phyloP scores from a whole-genome alignment of 1,140 invertebrate species.

The Hylaeus volcanicus region DNA sequence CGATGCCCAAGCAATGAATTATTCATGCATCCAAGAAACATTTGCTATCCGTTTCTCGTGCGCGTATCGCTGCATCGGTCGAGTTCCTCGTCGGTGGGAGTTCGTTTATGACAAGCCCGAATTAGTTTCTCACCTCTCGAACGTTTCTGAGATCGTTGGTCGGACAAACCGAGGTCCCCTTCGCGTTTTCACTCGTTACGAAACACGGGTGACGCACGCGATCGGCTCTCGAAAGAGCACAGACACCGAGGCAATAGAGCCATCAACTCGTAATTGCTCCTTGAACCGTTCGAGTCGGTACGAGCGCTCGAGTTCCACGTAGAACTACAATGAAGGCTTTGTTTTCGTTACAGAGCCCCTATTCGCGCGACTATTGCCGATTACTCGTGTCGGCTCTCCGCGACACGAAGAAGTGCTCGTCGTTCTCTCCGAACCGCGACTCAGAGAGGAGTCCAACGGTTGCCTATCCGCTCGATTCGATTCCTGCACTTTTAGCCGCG shows the following conservation, averaged over 20 bases:
- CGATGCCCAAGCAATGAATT: no score
- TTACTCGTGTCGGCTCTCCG: slow-evolving; percentile 41
- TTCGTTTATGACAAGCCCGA: neutral
- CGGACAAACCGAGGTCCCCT: neutral
- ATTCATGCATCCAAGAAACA: no score
- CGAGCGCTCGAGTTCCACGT: slow-evolving; percentile 31
- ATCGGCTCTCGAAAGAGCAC: neutral
- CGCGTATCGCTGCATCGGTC: no score
- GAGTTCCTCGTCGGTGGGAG: no score
- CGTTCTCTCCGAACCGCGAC: slow-evolving; percentile 6
- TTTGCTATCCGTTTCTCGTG: no score
- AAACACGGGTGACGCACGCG: slow-evolving; percentile 5
- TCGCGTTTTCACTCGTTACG: neutral
- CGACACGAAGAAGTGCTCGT: slow-evolving; percentile 38
- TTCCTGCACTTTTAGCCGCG: slow-evolving; percentile 54
- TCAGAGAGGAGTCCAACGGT: slow-evolving; percentile 14
- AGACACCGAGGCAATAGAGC: slow-evolving; percentile 43
- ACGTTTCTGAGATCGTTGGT: slow-evolving; percentile 1
- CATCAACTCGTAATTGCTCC: slow-evolving; percentile 46
- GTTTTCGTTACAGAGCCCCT: slow-evolving; percentile 40
- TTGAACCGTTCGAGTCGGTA: slow-evolving; percentile 21
- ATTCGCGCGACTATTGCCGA: slow-evolving; percentile 45
- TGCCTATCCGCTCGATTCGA: slow-evolving; percentile 58
- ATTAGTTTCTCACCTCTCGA: neutral
- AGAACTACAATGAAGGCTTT: slow-evolving; percentile 56